Evolutionary conservation across 2,797 vertebrate genomes (phyloP), one percentile per base, ranked within the genome.

Genomic region (Nyctibius grandis): DNA sequence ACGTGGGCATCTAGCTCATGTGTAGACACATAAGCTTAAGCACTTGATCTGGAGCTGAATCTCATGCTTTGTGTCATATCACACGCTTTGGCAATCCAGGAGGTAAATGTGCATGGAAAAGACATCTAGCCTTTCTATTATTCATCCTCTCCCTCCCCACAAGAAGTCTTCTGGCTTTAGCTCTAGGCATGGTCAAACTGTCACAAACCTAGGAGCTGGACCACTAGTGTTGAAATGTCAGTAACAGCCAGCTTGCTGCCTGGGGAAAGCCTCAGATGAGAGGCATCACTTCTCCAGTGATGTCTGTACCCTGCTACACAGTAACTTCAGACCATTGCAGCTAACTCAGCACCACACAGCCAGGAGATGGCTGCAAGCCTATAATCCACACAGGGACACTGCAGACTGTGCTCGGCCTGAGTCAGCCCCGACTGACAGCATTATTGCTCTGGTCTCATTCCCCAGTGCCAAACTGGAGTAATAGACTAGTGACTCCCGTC

Each of bases 371-470:
- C 61, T 75, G 54, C 13, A 57, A 89, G 51, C 15, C 38, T 18
- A 8, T 56, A 56, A 80, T 19, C 19, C 9, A 17, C 63, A 12
- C 61, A 42, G 14, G 42, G 38, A 33, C 21, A 51, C 33, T 3
- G 1, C 47, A 54, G 10, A 18, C 9, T 15, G 1, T 29, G 15
- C 33, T 34, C n/a, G 8, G 23, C 12, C n/a, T 34, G 23, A 53
- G 29, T 69, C 28, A 82, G 33, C 31, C n/a, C 17, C 0, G 0
- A 9, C 15, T 1, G 11, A 28, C 11, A 22, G 14, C 0, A 0
- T 47, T 48, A 21, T 34, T 44, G 18, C 33, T 70, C 67, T 54
- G 29, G 34, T 54, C 17, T 83, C 81, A 51, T 45, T 77, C 10
- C 19, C 13, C 29, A 59, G 15, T n/a, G 28, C 11, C 64, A 53